These are phyloP conservation scores for Channa striata DNA, from an alignment of 2,797 vertebrate genomes.

Conservation along the genomic window DNA sequence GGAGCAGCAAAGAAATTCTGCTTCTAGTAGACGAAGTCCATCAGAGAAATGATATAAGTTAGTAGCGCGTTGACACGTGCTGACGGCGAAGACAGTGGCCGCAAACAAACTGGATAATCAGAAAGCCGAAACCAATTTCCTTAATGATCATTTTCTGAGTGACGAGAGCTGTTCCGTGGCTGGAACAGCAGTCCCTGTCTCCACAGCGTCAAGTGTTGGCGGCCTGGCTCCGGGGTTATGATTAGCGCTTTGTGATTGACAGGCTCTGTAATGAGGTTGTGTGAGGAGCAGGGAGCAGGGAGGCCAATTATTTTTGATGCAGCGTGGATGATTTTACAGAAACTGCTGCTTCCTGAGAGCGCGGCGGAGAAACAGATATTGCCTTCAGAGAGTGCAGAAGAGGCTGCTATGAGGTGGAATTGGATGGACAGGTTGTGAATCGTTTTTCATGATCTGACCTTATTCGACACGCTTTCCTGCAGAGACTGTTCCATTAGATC, in stretches of 20 bases:
- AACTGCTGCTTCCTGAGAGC: slow-evolving; percentile 26
- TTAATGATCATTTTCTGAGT: neutral
- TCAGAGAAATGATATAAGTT: neutral
- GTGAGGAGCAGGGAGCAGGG: slow-evolving; percentile 40
- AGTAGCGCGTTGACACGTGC: neutral
- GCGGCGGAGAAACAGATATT: slow-evolving; percentile 15
- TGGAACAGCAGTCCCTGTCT: neutral
- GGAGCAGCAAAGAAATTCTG: neutral
- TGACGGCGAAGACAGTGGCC: neutral
- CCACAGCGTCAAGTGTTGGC: slow-evolving; percentile 8
- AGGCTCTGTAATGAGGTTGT: slow-evolving; percentile 44
- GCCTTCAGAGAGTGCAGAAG: slow-evolving; percentile 2
- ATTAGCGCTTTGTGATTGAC: slow-evolving; percentile 46
- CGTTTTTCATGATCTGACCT: neutral
- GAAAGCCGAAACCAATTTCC: neutral
- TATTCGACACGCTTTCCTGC: slow-evolving; percentile 14
- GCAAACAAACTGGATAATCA: neutral
- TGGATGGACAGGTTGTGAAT: neutral
- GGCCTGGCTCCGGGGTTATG: slow-evolving; percentile 23
- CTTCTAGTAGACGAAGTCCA: neutral
- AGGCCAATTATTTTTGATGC: slow-evolving; percentile 65
- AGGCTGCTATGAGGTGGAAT: slow-evolving; percentile 7
- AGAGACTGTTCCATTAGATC: slow-evolving; percentile 77
- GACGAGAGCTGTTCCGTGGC: neutral
- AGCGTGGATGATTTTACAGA: slow-evolving; percentile 34